phyloP scores from a whole-genome alignment of 1,140 invertebrate genomes.

The Ostrea edulis region DNA sequence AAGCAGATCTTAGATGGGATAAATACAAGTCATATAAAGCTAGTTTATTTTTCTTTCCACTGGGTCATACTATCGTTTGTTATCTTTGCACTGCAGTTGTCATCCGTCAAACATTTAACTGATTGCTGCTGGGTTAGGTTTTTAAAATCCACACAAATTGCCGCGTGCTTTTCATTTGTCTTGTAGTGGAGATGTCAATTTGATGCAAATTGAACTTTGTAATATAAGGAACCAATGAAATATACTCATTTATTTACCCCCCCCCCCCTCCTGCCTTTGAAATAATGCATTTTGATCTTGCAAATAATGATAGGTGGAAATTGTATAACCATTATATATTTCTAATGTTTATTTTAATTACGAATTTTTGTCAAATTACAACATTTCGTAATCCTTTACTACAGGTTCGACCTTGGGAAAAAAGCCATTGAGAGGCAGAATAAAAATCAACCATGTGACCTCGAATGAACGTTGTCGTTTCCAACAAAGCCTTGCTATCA shows the following conservation, averaged over 20 bases:
- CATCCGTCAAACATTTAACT: background rate
- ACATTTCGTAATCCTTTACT: background rate
- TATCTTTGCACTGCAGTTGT: background rate
- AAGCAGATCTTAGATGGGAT: background rate
- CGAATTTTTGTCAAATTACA: background rate
- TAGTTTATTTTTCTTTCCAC: background rate
- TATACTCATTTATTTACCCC: too few relatives aligned
- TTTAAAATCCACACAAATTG: background rate
- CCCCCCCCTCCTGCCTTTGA: too few relatives aligned
- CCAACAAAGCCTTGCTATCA: slow-evolving; percentile 5
- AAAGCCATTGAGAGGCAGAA: background rate
- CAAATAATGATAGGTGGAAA: too few relatives aligned
- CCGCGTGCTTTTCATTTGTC: background rate
- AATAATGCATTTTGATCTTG: too few relatives aligned
- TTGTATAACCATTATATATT: too few relatives aligned
- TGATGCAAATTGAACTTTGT: too few relatives aligned
- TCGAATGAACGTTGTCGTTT: slow-evolving; percentile 22
- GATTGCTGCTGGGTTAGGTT: background rate
- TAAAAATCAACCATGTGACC: slow-evolving; percentile 19
- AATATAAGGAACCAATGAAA: too few relatives aligned
- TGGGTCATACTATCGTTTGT: background rate
- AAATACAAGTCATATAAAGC: slow-evolving; percentile 10
- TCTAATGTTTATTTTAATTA: background rate
- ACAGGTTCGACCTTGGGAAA: slow-evolving; percentile 24
- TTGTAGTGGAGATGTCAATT: background rate